phyloP scores from a whole-genome alignment of 2,888 invertebrate species.

The Parnassius mnemosyne region DNA sequence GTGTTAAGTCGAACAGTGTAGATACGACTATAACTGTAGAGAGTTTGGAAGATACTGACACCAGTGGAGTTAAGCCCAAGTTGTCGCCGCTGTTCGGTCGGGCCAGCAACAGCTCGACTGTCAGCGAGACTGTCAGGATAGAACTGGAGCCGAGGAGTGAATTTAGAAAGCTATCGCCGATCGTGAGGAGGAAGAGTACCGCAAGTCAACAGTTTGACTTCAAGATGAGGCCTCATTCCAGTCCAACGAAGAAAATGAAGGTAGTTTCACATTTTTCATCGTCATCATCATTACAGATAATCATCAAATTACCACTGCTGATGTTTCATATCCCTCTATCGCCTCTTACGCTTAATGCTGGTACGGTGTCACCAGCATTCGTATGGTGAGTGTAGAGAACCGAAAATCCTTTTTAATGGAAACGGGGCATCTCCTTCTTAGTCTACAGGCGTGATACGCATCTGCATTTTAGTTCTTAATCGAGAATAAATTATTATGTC shows the following conservation, averaged over 20 bases:
- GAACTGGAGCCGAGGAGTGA: conserved; percentile 68
- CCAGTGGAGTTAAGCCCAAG: conserved; percentile 57
- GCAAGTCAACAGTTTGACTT: conserved; percentile 63
- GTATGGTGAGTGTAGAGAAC: no score
- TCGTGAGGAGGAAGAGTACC: conserved; percentile 53
- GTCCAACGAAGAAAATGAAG: conserved; percentile 62
- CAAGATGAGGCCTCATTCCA: conserved; percentile 66
- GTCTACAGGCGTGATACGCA: no score
- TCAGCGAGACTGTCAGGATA: conserved; percentile 53
- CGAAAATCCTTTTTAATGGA: no score
- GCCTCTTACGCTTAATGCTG: no score
- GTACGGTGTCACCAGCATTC: no score
- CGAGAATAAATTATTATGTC: no score
- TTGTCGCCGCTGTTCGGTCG: conserved; percentile 70
- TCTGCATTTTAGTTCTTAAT: no score
- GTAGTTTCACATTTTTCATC: conserved; percentile 32
- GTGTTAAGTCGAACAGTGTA: conserved; percentile 48
- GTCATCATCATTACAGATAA: no score
- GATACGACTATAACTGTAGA: conserved; percentile 70
- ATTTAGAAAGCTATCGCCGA: conserved; percentile 69
- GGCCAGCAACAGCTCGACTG: conserved; percentile 42
- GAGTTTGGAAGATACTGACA: conserved; percentile 54
- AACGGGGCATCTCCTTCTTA: no score
- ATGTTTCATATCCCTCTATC: no score
- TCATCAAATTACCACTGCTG: no score